Conservation (phyloP, 2,113 vertebrate species). For the Rhinolophus ferrumequinum region DNA sequence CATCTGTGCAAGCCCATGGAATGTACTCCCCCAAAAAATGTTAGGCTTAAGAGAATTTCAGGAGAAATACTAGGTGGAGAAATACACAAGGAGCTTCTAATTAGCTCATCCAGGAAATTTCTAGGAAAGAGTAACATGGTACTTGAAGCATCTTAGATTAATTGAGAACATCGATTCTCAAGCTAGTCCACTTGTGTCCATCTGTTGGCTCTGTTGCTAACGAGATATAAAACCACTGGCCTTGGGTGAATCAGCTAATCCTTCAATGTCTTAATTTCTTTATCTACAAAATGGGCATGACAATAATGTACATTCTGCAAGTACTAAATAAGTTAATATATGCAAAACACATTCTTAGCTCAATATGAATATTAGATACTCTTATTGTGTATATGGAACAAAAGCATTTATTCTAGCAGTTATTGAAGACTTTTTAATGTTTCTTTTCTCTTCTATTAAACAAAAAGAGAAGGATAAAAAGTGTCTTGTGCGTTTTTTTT, state of each 20-base stretch:
- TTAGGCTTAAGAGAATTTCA: background rate
- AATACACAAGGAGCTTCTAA: background rate
- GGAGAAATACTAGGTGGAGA: background rate
- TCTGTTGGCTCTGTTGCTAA: background rate
- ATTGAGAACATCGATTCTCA: background rate
- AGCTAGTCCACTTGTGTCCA: background rate
- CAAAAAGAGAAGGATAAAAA: background rate
- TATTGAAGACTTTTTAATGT: background rate
- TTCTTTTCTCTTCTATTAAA: background rate
- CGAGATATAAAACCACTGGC: background rate
- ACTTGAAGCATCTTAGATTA: background rate
- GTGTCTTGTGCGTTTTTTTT: background rate
- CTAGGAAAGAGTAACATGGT: background rate
- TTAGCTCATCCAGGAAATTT: background rate
- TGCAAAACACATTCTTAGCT: background rate
- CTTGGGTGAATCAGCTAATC: background rate
- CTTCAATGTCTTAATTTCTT: background rate
- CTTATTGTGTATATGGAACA: background rate
- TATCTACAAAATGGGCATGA: background rate
- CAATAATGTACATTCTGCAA: background rate
- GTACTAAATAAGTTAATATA: background rate
- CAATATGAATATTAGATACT: background rate
- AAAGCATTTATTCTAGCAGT: background rate
- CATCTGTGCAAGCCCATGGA: background rate
- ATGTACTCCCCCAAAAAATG: background rate